Conservation (phyloP, 2,888 invertebrate genomes). For the Panzeria rudis region DNA sequence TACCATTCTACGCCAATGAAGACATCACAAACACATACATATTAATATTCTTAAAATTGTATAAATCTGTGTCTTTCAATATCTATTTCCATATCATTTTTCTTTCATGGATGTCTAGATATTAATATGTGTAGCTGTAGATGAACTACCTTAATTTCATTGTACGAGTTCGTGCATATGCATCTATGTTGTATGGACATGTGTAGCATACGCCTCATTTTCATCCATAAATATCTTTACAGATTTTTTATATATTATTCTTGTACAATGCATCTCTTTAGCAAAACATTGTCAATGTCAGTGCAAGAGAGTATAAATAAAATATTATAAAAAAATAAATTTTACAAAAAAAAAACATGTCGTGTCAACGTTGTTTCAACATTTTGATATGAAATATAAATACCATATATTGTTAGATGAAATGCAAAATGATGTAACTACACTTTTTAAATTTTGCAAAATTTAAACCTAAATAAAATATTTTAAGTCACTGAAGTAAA, state of each 20-base stretch:
- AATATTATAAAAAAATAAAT: background rate
- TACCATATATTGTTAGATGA: too few species aligned
- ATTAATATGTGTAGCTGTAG: background rate
- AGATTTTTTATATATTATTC: constrained; percentile 17
- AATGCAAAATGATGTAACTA: too few species aligned
- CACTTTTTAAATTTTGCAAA: too few species aligned
- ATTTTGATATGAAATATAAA: constrained; percentile 46
- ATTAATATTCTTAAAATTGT: too few species aligned
- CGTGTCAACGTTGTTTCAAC: constrained; percentile 48
- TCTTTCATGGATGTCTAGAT: constrained; percentile 1
- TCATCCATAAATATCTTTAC: constrained; percentile 22
- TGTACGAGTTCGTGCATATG: too few species aligned
- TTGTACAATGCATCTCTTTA: constrained; percentile 10
- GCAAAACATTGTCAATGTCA: constrained; percentile 60
- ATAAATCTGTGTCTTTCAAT: too few species aligned
- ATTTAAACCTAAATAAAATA: too few species aligned
- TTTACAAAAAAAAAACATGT: constrained; percentile 58
- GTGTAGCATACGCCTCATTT: background rate
- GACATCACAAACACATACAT: too few species aligned
- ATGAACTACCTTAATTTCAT: too few species aligned
- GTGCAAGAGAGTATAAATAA: constrained; percentile 31
- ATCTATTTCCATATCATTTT: background rate
- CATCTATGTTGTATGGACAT: background rate
- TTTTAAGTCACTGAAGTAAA: too few species aligned
- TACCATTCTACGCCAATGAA: too few species aligned